Base-by-base conservation (phyloP, 2,113 vertebrate genomes). In the Rhinoptilus africanus region DNA sequence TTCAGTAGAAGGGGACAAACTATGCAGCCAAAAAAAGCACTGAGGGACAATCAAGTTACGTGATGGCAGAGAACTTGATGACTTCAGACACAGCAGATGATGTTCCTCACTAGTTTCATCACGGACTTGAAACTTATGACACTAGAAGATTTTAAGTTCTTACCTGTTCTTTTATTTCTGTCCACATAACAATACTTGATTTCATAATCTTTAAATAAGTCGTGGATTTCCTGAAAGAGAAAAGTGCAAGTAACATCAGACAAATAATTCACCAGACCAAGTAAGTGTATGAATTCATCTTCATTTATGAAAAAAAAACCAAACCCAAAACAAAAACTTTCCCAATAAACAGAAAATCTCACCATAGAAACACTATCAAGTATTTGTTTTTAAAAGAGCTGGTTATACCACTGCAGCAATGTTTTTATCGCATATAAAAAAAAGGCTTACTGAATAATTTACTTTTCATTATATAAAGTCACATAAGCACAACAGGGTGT, bases 141-240 rank as follows among this genome's bases (percentile, higher is more conserved):
- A 57, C 26, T 21, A 17, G 34, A 43, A 88, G 47, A 39, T 34
- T 56, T 15, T 4, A 22, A 66, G 41, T 73, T 84, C 97, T 98
- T 98, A 99, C 99, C 99, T 98, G 99, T 99, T 97, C 99, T 99
- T 98, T 99, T 99, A 98, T 99, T 99, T 96, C 99, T 99, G 98
- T 99, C 99, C 98, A 99, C 99, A 41, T 99, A 99, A 97, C 99
- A 99, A 77, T 99, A 99, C 88, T 99, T 99, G 92, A 99, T 98
- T 93, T 99, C 99, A 80, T 99, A 99, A 86, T 99, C 99, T 94
- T 98, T 99, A 95, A 99, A 98, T 94, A 99, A 98, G 86, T 99
- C 99, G 64, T 99, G 99, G 97, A 99, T 99, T 91, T 99, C 99
- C 99, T 99, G 90, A 50, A 96, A 97, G 53, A 97, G 60, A 96